These are phyloP conservation scores for Polymixis lichenea DNA, from an alignment of 2,888 invertebrate genomes.

Conservation along the genomic window DNA sequence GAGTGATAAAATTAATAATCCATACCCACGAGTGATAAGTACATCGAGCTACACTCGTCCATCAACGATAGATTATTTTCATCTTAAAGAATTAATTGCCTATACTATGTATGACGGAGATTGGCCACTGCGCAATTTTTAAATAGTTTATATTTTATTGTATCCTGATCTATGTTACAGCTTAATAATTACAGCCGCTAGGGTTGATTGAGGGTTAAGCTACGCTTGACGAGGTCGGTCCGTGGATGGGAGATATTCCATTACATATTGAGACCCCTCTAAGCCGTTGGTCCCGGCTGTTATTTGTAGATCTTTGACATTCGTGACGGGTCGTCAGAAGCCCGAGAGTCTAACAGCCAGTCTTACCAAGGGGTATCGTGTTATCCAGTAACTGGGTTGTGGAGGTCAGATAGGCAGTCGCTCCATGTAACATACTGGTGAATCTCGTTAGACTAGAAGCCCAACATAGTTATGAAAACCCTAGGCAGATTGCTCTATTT, in stretches of 20 bases:
- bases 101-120: neutral
- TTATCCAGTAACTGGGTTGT: neutral
- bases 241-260: no score
- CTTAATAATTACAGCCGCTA: neutral
- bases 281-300: no score
- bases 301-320: neutral
- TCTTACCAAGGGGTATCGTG: neutral
- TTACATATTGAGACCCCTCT: no score
- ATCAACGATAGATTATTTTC: constrained; percentile 48
- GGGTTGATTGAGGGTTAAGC: neutral
- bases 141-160: neutral
- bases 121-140: constrained; percentile 33
- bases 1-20: constrained; percentile 38
- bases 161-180: neutral
- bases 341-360: neutral
- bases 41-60: constrained; percentile 20
- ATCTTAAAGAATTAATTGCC: constrained; percentile 35
- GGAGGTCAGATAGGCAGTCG: no score
- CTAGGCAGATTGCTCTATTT: no score
- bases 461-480: no score
- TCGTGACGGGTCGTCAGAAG: neutral
- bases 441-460: no score
- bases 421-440: no score
- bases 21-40: constrained; percentile 1
- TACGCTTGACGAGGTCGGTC: neutral